Conservation (phyloP, 2,888 invertebrate species). For the Ellobium chinense region DNA sequence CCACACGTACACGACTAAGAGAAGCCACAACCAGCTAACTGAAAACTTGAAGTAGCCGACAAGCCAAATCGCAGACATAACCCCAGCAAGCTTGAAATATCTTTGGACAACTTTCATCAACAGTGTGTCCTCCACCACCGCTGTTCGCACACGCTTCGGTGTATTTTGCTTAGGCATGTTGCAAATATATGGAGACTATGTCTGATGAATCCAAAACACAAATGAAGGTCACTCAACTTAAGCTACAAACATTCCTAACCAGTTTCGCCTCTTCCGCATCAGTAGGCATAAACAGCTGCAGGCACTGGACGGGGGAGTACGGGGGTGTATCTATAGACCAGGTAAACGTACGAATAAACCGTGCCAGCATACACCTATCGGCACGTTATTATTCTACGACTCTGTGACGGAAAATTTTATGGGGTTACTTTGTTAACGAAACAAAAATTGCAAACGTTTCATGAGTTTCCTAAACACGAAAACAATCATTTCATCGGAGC, state of each 20-base stretch:
- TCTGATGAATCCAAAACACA: neutral
- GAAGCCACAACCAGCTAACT: constrained; percentile 91
- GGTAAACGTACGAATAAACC: too few species aligned
- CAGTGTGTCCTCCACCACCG: constrained; percentile 66
- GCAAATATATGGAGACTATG: neutral
- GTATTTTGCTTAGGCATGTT: neutral
- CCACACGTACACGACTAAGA: constrained; percentile 88
- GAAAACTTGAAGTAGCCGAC: constrained; percentile 82
- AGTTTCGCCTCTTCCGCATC: neutral
- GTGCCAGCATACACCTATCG: too few species aligned
- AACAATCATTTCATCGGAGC: too few species aligned
- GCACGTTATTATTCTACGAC: too few species aligned
- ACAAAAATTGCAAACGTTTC: too few species aligned
- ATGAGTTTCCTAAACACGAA: too few species aligned
- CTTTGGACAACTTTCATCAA: constrained; percentile 66
- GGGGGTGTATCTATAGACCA: too few species aligned
- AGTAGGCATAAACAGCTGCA: too few species aligned
- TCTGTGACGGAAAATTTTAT: too few species aligned
- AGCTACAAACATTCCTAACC: neutral
- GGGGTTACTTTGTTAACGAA: too few species aligned
- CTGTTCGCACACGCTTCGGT: constrained; percentile 51
- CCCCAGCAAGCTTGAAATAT: constrained; percentile 75
- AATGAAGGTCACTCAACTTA: neutral
- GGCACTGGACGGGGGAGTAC: too few species aligned
- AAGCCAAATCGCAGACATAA: constrained; percentile 72